Conservation (phyloP, 2,797 vertebrate species). For the Hephaestus fuliginosus region DNA sequence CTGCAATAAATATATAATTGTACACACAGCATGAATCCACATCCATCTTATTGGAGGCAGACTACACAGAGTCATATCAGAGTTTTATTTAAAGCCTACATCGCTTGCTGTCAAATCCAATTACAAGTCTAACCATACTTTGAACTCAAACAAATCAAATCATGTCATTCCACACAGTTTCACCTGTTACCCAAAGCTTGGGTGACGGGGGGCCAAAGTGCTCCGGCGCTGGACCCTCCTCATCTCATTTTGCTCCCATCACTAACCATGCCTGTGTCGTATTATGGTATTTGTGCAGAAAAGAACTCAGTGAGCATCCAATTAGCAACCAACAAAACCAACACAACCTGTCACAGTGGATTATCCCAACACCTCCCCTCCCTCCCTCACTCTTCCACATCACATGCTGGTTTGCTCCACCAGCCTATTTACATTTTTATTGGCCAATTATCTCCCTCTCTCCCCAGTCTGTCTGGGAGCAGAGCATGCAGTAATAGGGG, state of each 20-base stretch:
- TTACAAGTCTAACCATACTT: constrained; percentile 33
- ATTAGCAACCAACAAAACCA: constrained; percentile 82
- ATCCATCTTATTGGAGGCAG: constrained; percentile 13
- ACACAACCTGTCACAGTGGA: constrained; percentile 84
- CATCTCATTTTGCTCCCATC: constrained; percentile 55
- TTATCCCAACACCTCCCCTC: constrained; percentile 70
- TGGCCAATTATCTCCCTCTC: constrained; percentile 85
- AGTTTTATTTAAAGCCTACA: constrained; percentile 50
- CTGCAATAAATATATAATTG: constrained; percentile 10
- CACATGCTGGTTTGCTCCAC: constrained; percentile 79
- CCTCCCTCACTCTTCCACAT: constrained; percentile 55
- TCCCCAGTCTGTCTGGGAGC: constrained; percentile 71
- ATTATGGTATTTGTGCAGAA: constrained; percentile 69
- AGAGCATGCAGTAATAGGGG: constrained; percentile 72
- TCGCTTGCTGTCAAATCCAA: constrained; percentile 51
- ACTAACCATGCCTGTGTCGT: constrained; percentile 62
- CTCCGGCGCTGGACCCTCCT: constrained; percentile 16
- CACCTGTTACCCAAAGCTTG: constrained; percentile 27
- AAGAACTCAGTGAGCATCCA: constrained; percentile 70
- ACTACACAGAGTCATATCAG: constrained; percentile 31
- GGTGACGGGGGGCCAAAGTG: background rate
- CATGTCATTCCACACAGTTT: constrained; percentile 3
- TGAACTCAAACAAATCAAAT: constrained; percentile 52
- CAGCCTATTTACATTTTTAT: constrained; percentile 87
- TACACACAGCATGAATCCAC: background rate